Evolutionary conservation across 1,140 invertebrate genomes (phyloP).

Genomic region (Hypothenemus hampei): DNA sequence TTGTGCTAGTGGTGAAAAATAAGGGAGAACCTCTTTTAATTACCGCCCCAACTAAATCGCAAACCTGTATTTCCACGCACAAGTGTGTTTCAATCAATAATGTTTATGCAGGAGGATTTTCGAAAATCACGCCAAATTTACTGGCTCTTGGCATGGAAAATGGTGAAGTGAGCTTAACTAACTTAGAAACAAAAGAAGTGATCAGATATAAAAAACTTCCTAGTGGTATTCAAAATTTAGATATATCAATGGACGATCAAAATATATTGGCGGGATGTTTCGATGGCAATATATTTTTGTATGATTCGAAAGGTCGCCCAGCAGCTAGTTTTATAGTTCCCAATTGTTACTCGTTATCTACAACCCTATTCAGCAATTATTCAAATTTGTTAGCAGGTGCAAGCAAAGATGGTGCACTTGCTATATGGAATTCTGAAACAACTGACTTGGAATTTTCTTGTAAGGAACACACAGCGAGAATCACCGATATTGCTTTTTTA

Average conservation of each 20-base stretch:
- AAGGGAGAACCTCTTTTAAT: slow-evolving; percentile 25
- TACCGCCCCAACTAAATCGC: background rate
- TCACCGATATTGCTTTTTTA: slow-evolving; percentile 33
- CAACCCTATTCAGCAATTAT: slow-evolving; percentile 28
- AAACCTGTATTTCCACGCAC: slow-evolving; percentile 8
- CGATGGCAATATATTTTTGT: slow-evolving; percentile 33
- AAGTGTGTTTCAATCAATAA: slow-evolving; percentile 4
- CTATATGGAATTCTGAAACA: slow-evolving; percentile 33
- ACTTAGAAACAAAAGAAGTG: slow-evolving; percentile 20
- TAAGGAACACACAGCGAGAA: slow-evolving; percentile 20
- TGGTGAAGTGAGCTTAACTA: slow-evolving; percentile 27
- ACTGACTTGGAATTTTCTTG: slow-evolving; percentile 18
- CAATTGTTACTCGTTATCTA: slow-evolving; percentile 25
- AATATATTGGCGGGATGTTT: slow-evolving; percentile 31
- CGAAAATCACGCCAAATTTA: slow-evolving; percentile 20
- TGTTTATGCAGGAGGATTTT: slow-evolving; percentile 26
- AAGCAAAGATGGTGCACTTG: slow-evolving; percentile 30
- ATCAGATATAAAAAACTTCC: slow-evolving; percentile 25
- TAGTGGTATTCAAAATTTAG: slow-evolving; percentile 26
- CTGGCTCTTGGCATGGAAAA: slow-evolving; percentile 29
- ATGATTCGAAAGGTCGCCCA: slow-evolving; percentile 22
- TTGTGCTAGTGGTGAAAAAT: slow-evolving; percentile 27
- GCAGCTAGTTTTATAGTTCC: slow-evolving; percentile 32
- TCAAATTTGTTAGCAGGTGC: slow-evolving; percentile 28
- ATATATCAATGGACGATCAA: slow-evolving; percentile 30